phyloP scores from a whole-genome alignment of 2,797 vertebrate genomes.

The Schizothorax lantsangensis region DNA sequence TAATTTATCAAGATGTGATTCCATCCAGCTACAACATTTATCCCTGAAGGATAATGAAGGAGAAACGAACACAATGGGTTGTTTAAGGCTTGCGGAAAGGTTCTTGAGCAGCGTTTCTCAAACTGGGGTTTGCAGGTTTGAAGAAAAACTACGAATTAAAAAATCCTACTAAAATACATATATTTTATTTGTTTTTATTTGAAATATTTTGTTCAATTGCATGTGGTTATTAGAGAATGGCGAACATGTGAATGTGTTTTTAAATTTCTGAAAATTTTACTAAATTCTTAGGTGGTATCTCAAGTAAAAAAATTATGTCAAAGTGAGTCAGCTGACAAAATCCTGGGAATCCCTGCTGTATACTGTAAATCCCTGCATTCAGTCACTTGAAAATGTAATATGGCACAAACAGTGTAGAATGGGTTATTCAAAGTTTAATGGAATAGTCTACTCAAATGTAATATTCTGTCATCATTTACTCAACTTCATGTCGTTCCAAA shows the following conservation, averaged over 20 bases:
- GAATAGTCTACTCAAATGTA: neutral
- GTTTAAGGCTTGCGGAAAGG: conserved; percentile 47
- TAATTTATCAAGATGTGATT: conserved; percentile 54
- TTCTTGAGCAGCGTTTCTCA: neutral
- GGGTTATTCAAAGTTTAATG: neutral
- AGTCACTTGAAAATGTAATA: neutral
- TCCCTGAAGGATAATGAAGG: conserved; percentile 41
- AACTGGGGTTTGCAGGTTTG: neutral
- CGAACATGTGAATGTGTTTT: neutral
- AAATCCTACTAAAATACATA: neutral
- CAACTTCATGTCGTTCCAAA: neutral
- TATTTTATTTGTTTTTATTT: neutral
- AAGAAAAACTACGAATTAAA: neutral
- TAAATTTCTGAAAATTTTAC: neutral
- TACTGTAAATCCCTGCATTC: no score
- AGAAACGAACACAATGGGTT: conserved; percentile 39
- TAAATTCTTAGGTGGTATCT: neutral
- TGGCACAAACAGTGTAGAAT: neutral
- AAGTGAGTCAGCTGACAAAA: neutral
- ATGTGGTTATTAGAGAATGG: neutral
- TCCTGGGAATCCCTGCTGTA: neutral
- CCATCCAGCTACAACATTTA: conserved; percentile 40
- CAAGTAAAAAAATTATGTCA: neutral
- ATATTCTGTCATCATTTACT: neutral
- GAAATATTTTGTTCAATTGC: neutral